phyloP scores from a whole-genome alignment of 1,140 invertebrate genomes.

The Magallana ariakensis region DNA sequence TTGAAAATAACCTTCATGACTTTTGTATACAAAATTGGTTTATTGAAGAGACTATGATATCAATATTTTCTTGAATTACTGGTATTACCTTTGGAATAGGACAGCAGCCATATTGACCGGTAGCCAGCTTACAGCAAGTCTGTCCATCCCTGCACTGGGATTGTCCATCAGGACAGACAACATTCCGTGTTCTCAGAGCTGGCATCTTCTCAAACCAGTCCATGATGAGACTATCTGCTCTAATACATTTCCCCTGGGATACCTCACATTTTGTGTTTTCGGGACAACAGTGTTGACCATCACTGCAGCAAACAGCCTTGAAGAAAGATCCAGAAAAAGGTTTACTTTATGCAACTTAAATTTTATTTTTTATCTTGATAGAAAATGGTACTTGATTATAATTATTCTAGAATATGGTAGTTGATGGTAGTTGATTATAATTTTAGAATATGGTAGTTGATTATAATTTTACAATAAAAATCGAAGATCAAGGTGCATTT shows the following conservation, averaged over 20 bases:
- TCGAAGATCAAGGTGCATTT: too few species aligned
- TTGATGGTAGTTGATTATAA: too few species aligned
- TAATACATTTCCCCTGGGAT: constrained; percentile 57
- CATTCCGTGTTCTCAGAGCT: not conserved
- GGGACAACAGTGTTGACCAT: constrained; percentile 75
- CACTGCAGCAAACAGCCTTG: constrained; percentile 73
- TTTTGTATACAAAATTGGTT: too few species aligned
- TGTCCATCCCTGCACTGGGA: constrained; percentile 76
- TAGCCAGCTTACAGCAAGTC: constrained; percentile 78
- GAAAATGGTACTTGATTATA: too few species aligned
- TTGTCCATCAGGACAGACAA: constrained; percentile 65
- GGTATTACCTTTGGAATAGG: constrained; percentile 70
- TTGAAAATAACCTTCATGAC: too few species aligned
- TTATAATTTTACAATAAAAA: too few species aligned
- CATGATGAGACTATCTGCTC: constrained; percentile 42
- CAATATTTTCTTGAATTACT: too few species aligned
- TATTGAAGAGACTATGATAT: too few species aligned
- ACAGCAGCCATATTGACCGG: constrained; percentile 79
- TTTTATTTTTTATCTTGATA: too few species aligned
- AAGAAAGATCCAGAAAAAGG: not conserved
- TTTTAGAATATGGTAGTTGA: too few species aligned
- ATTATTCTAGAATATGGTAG: too few species aligned
- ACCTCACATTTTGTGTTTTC: constrained; percentile 70
- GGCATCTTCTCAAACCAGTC: constrained; percentile 59
- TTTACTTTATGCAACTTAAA: too few species aligned